phyloP scores from a whole-genome alignment of 2,113 vertebrate genomes.

The Carassius carassius region DNA sequence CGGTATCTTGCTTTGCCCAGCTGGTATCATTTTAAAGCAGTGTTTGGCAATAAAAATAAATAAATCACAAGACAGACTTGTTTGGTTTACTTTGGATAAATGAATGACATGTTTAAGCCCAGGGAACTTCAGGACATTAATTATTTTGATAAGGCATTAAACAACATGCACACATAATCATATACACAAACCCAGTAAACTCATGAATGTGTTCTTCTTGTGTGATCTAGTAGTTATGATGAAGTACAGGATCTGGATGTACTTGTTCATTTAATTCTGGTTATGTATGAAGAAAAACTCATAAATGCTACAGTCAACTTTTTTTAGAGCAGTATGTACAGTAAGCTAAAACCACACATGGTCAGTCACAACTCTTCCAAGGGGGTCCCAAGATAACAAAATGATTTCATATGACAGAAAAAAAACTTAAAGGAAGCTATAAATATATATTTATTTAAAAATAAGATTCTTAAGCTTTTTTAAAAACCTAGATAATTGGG shows the following conservation, averaged over 20 bases:
- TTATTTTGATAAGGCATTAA: background rate
- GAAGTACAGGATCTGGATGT: background rate
- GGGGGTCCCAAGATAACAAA: background rate
- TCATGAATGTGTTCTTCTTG: background rate
- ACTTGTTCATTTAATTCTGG: background rate
- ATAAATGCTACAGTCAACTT: background rate
- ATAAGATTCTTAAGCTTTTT: background rate
- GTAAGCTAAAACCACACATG: background rate
- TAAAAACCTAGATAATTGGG: background rate
- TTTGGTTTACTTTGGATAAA: slow-evolving; percentile 15
- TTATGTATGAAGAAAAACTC: background rate
- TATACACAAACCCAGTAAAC: background rate
- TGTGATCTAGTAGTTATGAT: background rate
- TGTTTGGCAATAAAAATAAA: slow-evolving; percentile 11
- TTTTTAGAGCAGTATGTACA: background rate
- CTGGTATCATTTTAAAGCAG: background rate
- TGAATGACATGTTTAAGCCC: slow-evolving; percentile 11
- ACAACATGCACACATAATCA: background rate
- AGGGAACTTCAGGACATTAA: slow-evolving; percentile 34
- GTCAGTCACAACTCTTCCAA: background rate
- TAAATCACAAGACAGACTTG: slow-evolving; percentile 27
- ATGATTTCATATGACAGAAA: background rate
- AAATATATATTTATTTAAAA: too few species aligned
- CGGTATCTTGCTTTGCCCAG: background rate
- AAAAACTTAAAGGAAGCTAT: background rate